phyloP scores from a whole-genome alignment of 2,888 invertebrate species.

The Ophioninae sp. region DNA sequence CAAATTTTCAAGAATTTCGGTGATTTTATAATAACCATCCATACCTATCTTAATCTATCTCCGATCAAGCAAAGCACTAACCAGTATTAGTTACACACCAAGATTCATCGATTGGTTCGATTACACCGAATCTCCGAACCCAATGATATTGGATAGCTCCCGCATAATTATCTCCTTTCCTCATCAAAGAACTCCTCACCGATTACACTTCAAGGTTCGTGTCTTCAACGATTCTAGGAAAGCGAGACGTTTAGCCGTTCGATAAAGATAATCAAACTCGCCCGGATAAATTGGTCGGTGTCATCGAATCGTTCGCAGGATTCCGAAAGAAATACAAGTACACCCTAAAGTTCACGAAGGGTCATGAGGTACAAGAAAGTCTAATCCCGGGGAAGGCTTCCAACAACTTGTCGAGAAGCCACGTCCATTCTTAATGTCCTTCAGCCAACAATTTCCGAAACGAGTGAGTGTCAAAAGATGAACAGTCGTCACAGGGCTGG shows the following conservation, averaged over 20 bases:
- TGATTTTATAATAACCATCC: too few species aligned
- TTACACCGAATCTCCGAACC: not conserved
- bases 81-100: not conserved
- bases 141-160: not conserved
- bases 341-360: not conserved
- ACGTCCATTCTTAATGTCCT: conserved; percentile 1
- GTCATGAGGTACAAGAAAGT: not conserved
- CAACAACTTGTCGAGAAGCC: conserved; percentile 21
- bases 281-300: not conserved
- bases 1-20: too few species aligned
- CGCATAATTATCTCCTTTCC: not conserved
- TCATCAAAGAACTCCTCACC: not conserved
- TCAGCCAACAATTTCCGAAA: conserved; percentile 70
- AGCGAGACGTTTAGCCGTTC: not conserved
- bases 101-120: not conserved
- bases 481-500: not conserved
- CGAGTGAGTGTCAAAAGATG: not conserved
- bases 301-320: too few species aligned
- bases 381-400: conserved; percentile 31
- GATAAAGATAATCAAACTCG: not conserved
- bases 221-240: not conserved
- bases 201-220: not conserved
- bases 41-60: too few species aligned
- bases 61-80: not conserved
- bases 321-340: not conserved